Conservation (phyloP, 2,113 vertebrate species). For the Sinocyclocheilus anshuiensis region DNA sequence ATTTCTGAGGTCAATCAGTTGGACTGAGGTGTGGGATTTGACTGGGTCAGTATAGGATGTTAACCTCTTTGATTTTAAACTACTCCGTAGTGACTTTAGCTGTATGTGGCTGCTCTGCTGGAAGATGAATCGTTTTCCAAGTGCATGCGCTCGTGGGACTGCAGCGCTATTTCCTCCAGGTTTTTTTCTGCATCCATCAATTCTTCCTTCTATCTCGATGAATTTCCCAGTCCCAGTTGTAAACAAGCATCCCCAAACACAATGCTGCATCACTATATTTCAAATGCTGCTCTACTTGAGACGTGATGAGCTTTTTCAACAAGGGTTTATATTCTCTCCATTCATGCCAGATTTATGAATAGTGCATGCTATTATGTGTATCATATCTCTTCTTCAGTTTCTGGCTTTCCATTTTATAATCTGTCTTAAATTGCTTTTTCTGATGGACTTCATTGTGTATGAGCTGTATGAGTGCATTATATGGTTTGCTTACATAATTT, state of each 20-base stretch:
- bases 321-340: background rate
- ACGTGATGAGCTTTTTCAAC: background rate
- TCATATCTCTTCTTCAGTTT: background rate
- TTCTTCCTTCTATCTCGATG: background rate
- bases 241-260: constrained; percentile 4
- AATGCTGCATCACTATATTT: background rate
- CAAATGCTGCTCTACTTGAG: background rate
- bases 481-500: background rate
- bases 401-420: background rate
- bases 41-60: background rate
- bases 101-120: background rate
- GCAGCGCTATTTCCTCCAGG: background rate
- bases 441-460: background rate
- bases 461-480: too few relatives aligned
- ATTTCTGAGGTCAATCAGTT: background rate
- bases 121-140: background rate
- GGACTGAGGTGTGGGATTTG: constrained; percentile 1
- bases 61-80: background rate
- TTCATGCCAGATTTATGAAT: constrained; percentile 1
- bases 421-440: background rate
- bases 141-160: background rate
- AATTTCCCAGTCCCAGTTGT: background rate
- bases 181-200: constrained; percentile 21
- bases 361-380: background rate
- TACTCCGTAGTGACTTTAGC: background rate